phyloP scores from a whole-genome alignment of 2,888 invertebrate genomes.

The Himalopsyche kuldschensis region DNA sequence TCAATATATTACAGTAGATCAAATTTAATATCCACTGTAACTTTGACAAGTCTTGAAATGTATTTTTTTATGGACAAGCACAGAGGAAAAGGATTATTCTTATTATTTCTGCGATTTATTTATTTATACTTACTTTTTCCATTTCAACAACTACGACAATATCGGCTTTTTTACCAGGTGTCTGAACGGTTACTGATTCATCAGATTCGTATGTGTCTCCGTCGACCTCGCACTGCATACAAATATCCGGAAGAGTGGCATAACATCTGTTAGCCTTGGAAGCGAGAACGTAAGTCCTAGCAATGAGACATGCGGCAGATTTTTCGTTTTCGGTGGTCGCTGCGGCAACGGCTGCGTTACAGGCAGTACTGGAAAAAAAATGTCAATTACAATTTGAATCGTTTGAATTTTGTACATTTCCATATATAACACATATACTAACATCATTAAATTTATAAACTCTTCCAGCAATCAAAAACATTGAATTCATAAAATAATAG shows the following conservation, averaged over 20 bases:
- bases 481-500: no score
- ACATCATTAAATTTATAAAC: no score
- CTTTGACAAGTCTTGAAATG: no score
- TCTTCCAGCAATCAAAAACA: no score
- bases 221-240: slow-evolving; percentile 61
- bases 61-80: no score
- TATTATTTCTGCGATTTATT: neutral
- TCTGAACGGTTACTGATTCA: slow-evolving; percentile 65
- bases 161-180: slow-evolving; percentile 77
- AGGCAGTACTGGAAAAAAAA: slow-evolving; percentile 53
- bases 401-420: no score
- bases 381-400: no score
- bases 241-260: slow-evolving; percentile 65
- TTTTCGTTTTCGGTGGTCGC: slow-evolving; percentile 56
- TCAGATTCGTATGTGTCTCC: slow-evolving; percentile 53
- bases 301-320: slow-evolving; percentile 65
- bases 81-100: no score
- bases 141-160: slow-evolving; percentile 76
- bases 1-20: no score
- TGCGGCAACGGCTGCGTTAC: slow-evolving; percentile 66
- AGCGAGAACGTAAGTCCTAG: slow-evolving; percentile 66
- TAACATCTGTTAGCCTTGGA: slow-evolving; percentile 64
- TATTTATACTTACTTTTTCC: slow-evolving; percentile 46
- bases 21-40: no score
- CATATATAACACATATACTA: no score